Evolutionary conservation across 2,888 invertebrate species (phyloP).

Genomic region (Drosophila sordidapex): DNA sequence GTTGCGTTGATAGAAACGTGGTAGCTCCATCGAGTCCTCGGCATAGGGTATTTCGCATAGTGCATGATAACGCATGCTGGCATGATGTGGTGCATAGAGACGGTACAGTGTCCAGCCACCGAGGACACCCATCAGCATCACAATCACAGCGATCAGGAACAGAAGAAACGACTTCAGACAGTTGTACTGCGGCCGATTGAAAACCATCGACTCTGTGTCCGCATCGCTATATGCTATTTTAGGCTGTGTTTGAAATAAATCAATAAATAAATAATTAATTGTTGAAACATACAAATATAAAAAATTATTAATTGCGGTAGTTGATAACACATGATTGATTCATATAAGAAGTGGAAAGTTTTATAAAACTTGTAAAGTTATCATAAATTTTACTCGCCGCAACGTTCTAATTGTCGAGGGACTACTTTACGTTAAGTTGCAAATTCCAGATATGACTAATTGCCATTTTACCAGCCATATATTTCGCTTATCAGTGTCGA

Average conservation of each 20-base stretch:
- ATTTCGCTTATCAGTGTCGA: conserved; percentile 5
- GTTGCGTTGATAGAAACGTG: conserved; percentile 79
- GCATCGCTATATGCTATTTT: conserved; percentile 77
- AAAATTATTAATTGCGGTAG: background rate
- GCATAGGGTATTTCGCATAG: conserved; percentile 84
- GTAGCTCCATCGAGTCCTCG: conserved; percentile 71
- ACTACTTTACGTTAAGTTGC: background rate
- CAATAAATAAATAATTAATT: background rate
- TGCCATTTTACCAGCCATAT: background rate
- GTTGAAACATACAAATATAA: background rate
- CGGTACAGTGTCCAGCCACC: conserved; percentile 92
- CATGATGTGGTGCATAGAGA: conserved; percentile 88
- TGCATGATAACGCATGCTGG: conserved; percentile 85
- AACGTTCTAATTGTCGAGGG: background rate
- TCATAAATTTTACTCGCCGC: background rate
- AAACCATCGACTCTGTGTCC: conserved; percentile 85
- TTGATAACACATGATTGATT: background rate
- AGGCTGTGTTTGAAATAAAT: conserved; percentile 41
- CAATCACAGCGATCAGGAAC: conserved; percentile 89
- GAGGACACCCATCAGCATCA: conserved; percentile 89
- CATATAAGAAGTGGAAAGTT: background rate
- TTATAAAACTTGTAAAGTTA: background rate
- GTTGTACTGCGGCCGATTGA: conserved; percentile 85
- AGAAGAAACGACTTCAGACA: conserved; percentile 88
- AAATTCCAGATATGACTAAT: background rate